Evolutionary conservation across 2,888 invertebrate species (phyloP).

Genomic region (Cordilura impudica): DNA sequence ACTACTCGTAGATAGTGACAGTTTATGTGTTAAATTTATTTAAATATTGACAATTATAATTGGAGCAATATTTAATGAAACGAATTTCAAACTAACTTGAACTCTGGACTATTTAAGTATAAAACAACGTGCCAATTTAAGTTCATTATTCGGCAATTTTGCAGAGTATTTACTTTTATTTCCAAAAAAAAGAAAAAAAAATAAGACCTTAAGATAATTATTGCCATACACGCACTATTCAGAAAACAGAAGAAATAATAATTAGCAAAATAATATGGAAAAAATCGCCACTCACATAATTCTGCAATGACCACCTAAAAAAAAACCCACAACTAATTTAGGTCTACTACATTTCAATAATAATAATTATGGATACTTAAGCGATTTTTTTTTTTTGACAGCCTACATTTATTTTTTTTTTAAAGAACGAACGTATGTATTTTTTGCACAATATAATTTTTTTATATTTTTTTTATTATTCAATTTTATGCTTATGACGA

Average conservation of each 20-base stretch:
- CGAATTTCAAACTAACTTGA: too few relatives aligned
- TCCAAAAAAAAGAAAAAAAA: background rate
- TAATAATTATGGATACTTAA: conserved; percentile 54
- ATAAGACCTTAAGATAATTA: conserved; percentile 19
- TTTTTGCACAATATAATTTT: background rate
- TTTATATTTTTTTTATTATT: background rate
- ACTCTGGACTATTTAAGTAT: too few relatives aligned
- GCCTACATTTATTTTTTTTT: background rate
- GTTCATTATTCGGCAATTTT: conserved; percentile 26
- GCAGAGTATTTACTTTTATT: conserved; percentile 19
- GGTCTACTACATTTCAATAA: conserved; percentile 41
- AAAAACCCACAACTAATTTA: conserved; percentile 28
- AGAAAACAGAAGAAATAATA: background rate
- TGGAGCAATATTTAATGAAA: background rate
- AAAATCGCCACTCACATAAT: background rate
- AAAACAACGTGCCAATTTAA: conserved; percentile 35
- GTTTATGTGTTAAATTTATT: too few relatives aligned
- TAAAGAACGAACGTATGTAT: background rate
- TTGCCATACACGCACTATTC: conserved; percentile 24
- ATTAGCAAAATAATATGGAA: too few relatives aligned
- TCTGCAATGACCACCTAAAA: background rate
- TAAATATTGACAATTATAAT: too few relatives aligned
- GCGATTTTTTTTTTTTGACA: conserved; percentile 8
- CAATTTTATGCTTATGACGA: background rate
- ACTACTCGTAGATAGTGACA: too few relatives aligned